A percentile compares a stretch with the other conserved stretches of the same genome.
Conservation (phyloP, 53 echinoderm and acorn worm species). For the Holothuria leucospilota region DNA sequence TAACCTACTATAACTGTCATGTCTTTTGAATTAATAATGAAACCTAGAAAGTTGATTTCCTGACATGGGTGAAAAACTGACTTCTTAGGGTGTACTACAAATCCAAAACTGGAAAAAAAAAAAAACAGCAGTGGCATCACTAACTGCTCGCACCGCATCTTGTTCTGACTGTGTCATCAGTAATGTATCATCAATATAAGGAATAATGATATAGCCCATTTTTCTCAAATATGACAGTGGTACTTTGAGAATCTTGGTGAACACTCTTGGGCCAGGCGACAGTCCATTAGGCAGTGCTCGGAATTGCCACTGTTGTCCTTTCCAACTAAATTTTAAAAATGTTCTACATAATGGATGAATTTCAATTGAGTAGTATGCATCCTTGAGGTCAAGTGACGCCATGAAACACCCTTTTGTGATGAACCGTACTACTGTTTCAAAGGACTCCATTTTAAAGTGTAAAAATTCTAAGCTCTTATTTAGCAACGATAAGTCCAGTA, state of each 20-base stretch:
- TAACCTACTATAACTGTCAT: background rate
- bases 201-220: background rate
- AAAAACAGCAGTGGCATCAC: slow-evolving; percentile 24
- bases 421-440: no score
- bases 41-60: background rate
- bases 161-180: background rate
- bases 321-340: no score
- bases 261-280: slow-evolving; percentile 54
- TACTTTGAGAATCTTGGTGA: slow-evolving; percentile 61
- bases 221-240: slow-evolving; percentile 9
- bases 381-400: no score
- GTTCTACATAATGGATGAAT: no score
- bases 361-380: no score
- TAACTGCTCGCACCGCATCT: slow-evolving; percentile 7
- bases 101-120: slow-evolving; percentile 7
- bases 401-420: no score
- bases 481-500: no score
- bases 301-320: no score
- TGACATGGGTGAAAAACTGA: slow-evolving; percentile 17
- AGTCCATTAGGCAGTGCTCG: background rate
- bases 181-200: slow-evolving; percentile 12
- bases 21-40: slow-evolving; percentile 16
- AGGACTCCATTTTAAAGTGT: no score
- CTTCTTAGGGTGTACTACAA: slow-evolving; percentile 18
- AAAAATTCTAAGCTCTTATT: no score